Evolutionary conservation across 2,888 invertebrate species (phyloP), one percentile per base, ranked within the genome.

Genomic region (Eulithis testata): DNA sequence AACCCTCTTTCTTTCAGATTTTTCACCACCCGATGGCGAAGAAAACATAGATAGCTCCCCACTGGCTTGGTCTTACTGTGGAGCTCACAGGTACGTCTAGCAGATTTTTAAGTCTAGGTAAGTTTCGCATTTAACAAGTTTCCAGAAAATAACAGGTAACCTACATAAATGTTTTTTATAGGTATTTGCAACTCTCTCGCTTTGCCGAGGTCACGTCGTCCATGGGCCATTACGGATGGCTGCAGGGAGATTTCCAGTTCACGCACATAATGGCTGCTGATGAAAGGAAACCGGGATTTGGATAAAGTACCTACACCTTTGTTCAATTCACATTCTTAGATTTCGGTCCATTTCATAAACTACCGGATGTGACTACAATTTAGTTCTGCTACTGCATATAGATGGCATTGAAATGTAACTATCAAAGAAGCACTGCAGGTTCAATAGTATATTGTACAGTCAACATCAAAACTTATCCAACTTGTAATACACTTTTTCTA

Each of bases 31-130:
- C 0, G 61, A 59, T 0, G 60, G 51, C 1, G 69, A 52, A 4
- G 66, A 67, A 11, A 54, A 31, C 11, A 55, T 67, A 1, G 59
- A 45, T 4, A 52, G 37, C 4, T 68, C 70, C 0, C 54, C 44
- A 0, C 40, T 71, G 3, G 60, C 50, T 0, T 71, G 70, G 70
- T 71, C 70, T 0, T 68, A 40, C 49, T 71, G 70, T 12, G 68
- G 66, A 5, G 66, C 70, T 14, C 53, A 56, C 31, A 68, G 66
- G 70, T 70, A 52, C n/a, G 4, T 44, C 21, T 21, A 21, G 21
- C 1, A 21, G 21, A 21, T 21, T 21, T 21, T 21, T 21, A 21
- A n/a, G n/a, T 21, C 21, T 2, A 21, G n/a, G n/a, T n/a, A 21
- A 21, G 21, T 2, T 21, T 21, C 21, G 21, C 21, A 21, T 21